Conservation (phyloP, 2,113 vertebrate genomes). For the Alethe castanea region DNA sequence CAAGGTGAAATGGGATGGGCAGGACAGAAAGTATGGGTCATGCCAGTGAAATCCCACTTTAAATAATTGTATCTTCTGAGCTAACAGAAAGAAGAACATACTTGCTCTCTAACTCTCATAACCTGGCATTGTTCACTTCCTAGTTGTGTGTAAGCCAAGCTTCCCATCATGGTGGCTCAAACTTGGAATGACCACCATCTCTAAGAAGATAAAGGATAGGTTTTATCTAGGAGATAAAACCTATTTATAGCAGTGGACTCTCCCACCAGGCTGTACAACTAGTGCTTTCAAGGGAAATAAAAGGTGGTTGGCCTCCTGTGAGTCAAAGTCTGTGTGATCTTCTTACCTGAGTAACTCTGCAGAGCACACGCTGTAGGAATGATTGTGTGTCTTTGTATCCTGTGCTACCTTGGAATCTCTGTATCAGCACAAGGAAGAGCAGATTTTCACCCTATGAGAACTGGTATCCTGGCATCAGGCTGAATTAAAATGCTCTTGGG, state of each 20-base stretch:
- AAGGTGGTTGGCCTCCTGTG: neutral
- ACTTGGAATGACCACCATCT: neutral
- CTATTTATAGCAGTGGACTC: neutral
- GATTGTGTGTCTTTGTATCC: neutral
- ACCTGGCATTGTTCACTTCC: neutral
- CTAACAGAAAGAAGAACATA: neutral
- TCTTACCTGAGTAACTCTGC: neutral
- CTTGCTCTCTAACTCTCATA: neutral
- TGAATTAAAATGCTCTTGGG: constrained; percentile 1
- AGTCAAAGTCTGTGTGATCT: neutral
- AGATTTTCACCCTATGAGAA: constrained; percentile 13
- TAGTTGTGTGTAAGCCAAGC: neutral
- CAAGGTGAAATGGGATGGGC: neutral
- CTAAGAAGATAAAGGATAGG: neutral
- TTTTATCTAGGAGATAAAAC: neutral
- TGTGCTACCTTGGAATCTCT: neutral
- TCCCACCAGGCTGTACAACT: neutral
- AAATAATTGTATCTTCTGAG: neutral
- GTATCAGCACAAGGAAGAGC: neutral
- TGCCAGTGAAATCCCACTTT: neutral
- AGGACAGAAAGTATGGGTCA: neutral
- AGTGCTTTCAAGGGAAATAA: neutral
- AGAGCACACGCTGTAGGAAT: neutral
- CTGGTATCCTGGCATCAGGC: neutral
- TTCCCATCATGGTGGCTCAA: neutral